These are phyloP conservation scores for Hydrophis major DNA, from an alignment of 2,797 vertebrate genomes.

Conservation along the genomic window DNA sequence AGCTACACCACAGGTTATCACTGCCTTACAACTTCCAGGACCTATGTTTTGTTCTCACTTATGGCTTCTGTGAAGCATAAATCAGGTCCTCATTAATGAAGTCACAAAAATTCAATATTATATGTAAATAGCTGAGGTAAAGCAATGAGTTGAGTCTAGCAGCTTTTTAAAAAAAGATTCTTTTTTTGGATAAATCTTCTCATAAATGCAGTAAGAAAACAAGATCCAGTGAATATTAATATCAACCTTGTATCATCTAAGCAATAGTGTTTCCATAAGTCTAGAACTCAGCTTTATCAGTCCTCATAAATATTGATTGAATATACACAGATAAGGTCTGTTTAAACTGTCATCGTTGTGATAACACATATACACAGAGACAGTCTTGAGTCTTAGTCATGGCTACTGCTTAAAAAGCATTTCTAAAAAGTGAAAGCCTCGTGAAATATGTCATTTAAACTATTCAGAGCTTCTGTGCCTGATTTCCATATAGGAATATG, in stretches of 20 bases:
- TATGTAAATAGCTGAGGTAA: slow-evolving; percentile 74
- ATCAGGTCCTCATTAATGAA: slow-evolving; percentile 83
- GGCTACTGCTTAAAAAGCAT: slow-evolving; percentile 45
- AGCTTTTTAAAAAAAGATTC: not conserved
- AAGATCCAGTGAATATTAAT: slow-evolving; percentile 37
- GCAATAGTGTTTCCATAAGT: slow-evolving; percentile 77
- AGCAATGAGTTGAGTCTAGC: not conserved
- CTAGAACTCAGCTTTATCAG: slow-evolving; percentile 87
- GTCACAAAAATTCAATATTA: slow-evolving; percentile 80
- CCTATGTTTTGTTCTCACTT: not conserved
- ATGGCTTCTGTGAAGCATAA: not conserved
- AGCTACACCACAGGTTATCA: not conserved
- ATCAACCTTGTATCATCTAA: slow-evolving; percentile 40
- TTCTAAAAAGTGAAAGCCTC: slow-evolving; percentile 41
- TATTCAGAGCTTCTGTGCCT: slow-evolving; percentile 4
- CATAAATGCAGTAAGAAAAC: not conserved
- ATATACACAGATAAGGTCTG: slow-evolving; percentile 95
- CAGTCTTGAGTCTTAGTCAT: slow-evolving; percentile 60
- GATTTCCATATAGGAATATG: not conserved
- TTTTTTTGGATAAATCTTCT: accelerated
- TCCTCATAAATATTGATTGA: slow-evolving; percentile 98
- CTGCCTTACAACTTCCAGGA: not conserved
- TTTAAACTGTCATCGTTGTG: slow-evolving; percentile 93
- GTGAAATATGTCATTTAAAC: slow-evolving; percentile 17
- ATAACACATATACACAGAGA: slow-evolving; percentile 78